These are phyloP conservation scores for Ricordea florida DNA, from an alignment of 92 coral and sea anemone species.

Conservation along the genomic window DNA sequence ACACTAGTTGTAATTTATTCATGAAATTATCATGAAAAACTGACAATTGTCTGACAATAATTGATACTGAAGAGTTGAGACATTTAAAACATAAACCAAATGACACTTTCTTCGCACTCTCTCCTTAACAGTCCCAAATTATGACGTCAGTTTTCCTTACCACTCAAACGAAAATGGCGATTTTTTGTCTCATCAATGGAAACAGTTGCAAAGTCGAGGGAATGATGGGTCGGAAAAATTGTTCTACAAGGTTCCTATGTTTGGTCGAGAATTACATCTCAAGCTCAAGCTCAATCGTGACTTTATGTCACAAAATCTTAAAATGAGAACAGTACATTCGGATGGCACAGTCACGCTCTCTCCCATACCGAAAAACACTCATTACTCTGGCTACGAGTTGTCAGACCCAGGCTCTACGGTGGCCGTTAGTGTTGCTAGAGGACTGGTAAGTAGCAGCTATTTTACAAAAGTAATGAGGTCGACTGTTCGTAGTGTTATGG, in stretches of 20 bases:
- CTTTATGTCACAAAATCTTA: constrained; percentile 52
- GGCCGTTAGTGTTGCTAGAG: constrained; percentile 67
- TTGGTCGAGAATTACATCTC: constrained; percentile 63
- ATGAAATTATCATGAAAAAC: too few relatives aligned
- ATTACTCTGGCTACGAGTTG: constrained; percentile 75
- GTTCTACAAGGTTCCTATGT: constrained; percentile 67
- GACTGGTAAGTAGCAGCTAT: constrained; percentile 81
- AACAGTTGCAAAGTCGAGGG: constrained; percentile 36
- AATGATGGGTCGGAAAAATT: constrained; percentile 41
- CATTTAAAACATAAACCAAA: too few relatives aligned
- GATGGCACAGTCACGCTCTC: constrained; percentile 63
- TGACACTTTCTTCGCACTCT: too few relatives aligned
- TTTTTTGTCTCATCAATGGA: constrained; percentile 45
- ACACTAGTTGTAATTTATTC: too few relatives aligned
- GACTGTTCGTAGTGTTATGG: too few relatives aligned
- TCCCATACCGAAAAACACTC: constrained; percentile 10
- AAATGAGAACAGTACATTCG: constrained; percentile 60
- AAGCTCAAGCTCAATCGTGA: constrained; percentile 55
- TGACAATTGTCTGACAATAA: too few relatives aligned
- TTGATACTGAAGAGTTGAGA: too few relatives aligned
- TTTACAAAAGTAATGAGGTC: too few relatives aligned
- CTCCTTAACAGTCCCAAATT: constrained; percentile 66
- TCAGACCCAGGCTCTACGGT: constrained; percentile 78
- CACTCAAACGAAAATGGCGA: constrained; percentile 62
- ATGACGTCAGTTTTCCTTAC: constrained; percentile 66